Conservation (phyloP, 2,113 vertebrate genomes). For the Scatophagus argus region DNA sequence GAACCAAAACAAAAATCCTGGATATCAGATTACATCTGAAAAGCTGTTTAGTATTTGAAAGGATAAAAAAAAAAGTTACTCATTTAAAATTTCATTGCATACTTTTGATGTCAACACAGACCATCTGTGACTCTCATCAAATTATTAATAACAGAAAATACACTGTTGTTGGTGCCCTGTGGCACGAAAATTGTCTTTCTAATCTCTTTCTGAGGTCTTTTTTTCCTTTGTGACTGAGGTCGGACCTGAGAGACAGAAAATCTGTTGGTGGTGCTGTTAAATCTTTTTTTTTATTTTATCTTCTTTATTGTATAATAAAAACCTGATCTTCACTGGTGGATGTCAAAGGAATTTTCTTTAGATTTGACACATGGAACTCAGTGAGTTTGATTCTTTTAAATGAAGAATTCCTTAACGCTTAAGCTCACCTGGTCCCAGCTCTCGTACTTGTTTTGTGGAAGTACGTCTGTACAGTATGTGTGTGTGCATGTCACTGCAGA, state of each 20-base stretch:
- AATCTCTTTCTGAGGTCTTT: not conserved
- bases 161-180: not conserved
- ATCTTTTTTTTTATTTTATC: slow-evolving; percentile 7
- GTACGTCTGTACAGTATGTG: not conserved
- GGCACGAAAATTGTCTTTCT: not conserved
- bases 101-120: not conserved
- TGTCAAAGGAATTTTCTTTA: not conserved
- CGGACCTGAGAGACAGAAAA: not conserved
- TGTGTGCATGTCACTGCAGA: not conserved
- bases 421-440: not conserved
- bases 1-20: not conserved
- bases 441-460: not conserved
- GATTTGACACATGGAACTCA: not conserved
- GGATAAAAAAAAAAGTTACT: not conserved
- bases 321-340: not conserved
- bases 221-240: not conserved
- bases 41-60: not conserved
- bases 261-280: not conserved
- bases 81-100: not conserved
- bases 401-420: too few relatives aligned
- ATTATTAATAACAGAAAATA: not conserved
- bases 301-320: slow-evolving; percentile 15
- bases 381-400: not conserved
- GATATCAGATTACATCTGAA: too few relatives aligned
- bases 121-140: not conserved